Evolutionary conservation across 2,888 invertebrate genomes (phyloP).

Genomic region (Danaus chrysippus): DNA sequence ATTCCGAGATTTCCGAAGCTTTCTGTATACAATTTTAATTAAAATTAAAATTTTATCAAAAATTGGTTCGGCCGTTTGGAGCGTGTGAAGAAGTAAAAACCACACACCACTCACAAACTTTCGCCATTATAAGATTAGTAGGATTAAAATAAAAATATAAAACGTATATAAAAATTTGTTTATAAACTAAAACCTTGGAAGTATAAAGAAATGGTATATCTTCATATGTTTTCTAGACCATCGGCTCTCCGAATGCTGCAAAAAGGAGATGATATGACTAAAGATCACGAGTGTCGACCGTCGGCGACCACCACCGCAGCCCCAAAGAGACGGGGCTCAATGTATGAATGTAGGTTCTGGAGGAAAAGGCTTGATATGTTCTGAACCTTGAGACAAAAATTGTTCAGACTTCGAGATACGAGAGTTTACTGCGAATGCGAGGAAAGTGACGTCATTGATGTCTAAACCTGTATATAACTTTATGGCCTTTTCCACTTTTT

Average conservation of each 20-base stretch:
- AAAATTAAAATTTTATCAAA: too few species aligned
- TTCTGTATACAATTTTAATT: too few species aligned
- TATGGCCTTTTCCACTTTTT: neutral
- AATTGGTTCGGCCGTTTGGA: too few species aligned
- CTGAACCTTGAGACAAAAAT: slow-evolving; percentile 54
- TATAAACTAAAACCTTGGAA: too few species aligned
- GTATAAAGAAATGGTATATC: neutral
- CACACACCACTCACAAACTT: too few species aligned
- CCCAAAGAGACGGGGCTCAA: slow-evolving; percentile 85
- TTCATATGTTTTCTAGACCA: slow-evolving; percentile 43
- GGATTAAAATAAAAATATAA: too few species aligned
- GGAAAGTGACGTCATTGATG: slow-evolving; percentile 38
- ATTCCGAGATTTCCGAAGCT: too few species aligned
- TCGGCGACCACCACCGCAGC: slow-evolving; percentile 78
- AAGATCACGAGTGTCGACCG: slow-evolving; percentile 86
- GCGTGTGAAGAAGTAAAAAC: too few species aligned
- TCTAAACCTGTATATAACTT: slow-evolving; percentile 1
- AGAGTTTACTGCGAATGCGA: slow-evolving; percentile 82
- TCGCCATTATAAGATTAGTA: too few species aligned
- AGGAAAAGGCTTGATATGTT: slow-evolving; percentile 84
- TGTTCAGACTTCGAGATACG: slow-evolving; percentile 93
- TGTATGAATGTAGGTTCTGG: slow-evolving; percentile 52
- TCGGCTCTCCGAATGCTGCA: slow-evolving; percentile 79
- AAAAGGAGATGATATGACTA: slow-evolving; percentile 80
- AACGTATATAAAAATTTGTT: neutral